Percentiles rank a stretch among this genome's conserved stretches.
phyloP scores from a whole-genome alignment of 2,888 invertebrate species.

The Eilema sororculum region DNA sequence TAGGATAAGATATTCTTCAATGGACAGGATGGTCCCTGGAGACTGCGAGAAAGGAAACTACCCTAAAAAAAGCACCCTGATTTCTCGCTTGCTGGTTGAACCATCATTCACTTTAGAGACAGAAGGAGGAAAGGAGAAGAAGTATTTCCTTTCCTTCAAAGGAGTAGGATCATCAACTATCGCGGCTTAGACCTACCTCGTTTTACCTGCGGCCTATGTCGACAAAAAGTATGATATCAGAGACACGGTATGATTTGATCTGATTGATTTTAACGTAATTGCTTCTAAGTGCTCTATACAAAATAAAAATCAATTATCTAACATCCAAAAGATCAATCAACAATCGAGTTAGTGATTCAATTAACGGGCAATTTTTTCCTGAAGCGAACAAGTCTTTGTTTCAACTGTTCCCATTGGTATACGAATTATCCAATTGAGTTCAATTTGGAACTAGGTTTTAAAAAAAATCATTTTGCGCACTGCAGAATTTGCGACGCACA shows the following conservation, averaged over 20 bases:
- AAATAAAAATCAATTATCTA: neutral
- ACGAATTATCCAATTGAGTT: slow-evolving; percentile 50
- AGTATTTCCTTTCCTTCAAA: too few species aligned
- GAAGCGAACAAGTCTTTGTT: slow-evolving; percentile 33
- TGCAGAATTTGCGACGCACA: neutral
- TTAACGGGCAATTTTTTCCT: slow-evolving; percentile 33
- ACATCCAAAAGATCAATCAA: neutral
- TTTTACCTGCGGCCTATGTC: too few species aligned
- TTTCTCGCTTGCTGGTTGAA: too few species aligned
- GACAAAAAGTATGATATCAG: too few species aligned
- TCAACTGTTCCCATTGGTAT: slow-evolving; percentile 40
- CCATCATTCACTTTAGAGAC: too few species aligned
- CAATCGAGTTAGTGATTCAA: slow-evolving; percentile 34
- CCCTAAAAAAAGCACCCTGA: too few species aligned
- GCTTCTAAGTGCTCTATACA: neutral
- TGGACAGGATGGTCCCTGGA: neutral
- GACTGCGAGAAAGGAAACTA: neutral
- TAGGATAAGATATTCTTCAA: neutral
- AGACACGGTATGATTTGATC: neutral
- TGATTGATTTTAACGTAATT: neutral
- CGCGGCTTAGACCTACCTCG: too few species aligned
- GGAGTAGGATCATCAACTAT: too few species aligned
- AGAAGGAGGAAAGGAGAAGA: too few species aligned
- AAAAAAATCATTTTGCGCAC: neutral
- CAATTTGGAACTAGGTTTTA: slow-evolving; percentile 35